Base-by-base conservation (phyloP, 2,888 invertebrate genomes). In the Lasioglossum villosulum region DNA sequence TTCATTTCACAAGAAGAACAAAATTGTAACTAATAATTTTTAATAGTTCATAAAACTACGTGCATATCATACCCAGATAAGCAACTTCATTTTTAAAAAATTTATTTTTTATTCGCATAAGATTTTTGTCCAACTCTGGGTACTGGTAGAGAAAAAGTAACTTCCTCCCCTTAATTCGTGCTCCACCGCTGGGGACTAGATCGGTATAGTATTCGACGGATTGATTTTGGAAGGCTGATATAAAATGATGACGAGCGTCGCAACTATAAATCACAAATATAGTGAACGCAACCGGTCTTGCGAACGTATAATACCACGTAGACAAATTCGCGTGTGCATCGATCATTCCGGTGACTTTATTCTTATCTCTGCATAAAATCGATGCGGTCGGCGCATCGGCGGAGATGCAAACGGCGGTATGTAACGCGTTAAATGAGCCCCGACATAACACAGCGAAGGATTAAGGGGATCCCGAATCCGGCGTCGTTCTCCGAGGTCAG, bases 381-480 rank as follows among this genome's bases (percentile, higher is more conserved):
- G 80, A 75, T 34, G 30, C 23, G 16, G 37, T 59, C 68, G 76
- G 14, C 37, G 75, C 37, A 66, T 52, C 71, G 52, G 52, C 1
- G 52, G 72, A 75, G 52, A 52, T 83, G 42, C 71, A 34, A 73
- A 23, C 66, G 39, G 39, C 52, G 78, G 63, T 82, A 68, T 56
- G 82, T 76, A 76, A 76, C 66, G 75, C 34, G 82, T 83, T 82
- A 82, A 83, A 72, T 63, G 71, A 63, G 70, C 71, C 81, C 70
- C 30, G 75, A 48, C 39, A 70, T 70, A 52, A 80, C 70, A 80
- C 70, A 71, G 27, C 81, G 59, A 63, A 71, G 82, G 75, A 75
- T 83, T 83, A 80, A 63, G 59, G 37, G 78, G 78, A 63, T 63
- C n/a, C 27, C 56, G 37, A 45, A 27, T 42, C 66, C 27, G 12